Conservation (phyloP, 2,113 vertebrate genomes). For the Sapajus apella region DNA sequence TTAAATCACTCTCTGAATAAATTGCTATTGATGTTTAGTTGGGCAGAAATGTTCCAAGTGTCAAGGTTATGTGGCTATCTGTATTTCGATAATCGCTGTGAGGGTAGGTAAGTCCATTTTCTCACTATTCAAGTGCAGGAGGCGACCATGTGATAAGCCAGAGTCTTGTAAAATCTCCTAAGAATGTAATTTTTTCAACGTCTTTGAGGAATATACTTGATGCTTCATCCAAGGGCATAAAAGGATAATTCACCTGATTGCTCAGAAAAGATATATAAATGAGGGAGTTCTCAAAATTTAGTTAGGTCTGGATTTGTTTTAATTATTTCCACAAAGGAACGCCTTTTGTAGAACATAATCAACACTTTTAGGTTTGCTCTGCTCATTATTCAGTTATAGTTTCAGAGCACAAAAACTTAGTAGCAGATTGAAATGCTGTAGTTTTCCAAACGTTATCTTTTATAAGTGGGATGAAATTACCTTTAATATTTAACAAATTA, state of each 20-base stretch:
- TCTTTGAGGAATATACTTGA: background rate
- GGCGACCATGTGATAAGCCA: background rate
- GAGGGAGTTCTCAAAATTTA: background rate
- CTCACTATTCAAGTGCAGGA: background rate
- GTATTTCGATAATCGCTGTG: background rate
- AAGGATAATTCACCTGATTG: background rate
- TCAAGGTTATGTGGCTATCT: background rate
- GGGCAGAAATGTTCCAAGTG: background rate
- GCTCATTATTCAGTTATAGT: background rate
- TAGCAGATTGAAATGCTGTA: background rate
- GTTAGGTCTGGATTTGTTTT: background rate
- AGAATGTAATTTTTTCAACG: background rate
- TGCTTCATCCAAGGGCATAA: background rate
- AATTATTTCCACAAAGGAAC: background rate
- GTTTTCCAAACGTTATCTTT: background rate
- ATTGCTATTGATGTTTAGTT: conserved; percentile 20
- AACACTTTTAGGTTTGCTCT: background rate
- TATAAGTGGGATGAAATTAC: background rate
- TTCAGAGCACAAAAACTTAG: background rate
- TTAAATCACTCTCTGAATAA: conserved; percentile 60
- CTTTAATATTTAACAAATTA: background rate
- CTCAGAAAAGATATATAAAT: background rate
- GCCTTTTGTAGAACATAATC: background rate
- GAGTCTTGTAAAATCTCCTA: background rate
- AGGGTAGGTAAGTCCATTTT: background rate